phyloP scores from a whole-genome alignment of 1,140 invertebrate species.

The Drosophila paulistorum region DNA sequence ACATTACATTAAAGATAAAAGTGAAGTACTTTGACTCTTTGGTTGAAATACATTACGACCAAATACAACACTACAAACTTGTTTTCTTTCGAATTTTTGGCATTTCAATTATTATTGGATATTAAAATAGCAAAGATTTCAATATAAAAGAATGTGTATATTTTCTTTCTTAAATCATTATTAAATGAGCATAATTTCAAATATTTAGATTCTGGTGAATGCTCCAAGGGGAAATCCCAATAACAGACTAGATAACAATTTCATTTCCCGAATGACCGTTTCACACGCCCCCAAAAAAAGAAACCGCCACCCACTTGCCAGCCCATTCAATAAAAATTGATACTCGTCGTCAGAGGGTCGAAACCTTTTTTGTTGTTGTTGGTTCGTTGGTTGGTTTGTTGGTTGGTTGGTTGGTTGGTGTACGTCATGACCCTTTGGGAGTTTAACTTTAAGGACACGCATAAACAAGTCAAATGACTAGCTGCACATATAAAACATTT shows the following conservation, averaged over 20 bases:
- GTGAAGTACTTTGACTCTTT: too few relatives aligned
- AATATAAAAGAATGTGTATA: too few relatives aligned
- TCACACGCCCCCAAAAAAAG: conserved; percentile 38
- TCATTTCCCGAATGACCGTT: conserved; percentile 48
- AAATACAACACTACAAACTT: too few relatives aligned
- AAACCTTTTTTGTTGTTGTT: conserved; percentile 46
- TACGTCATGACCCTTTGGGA: conserved; percentile 30
- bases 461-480: conserved; percentile 52
- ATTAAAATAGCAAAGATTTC: too few relatives aligned
- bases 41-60: too few relatives aligned
- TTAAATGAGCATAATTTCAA: background rate
- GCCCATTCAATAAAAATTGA: conserved; percentile 49
- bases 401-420: background rate
- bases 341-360: conserved; percentile 39
- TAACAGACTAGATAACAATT: conserved; percentile 54
- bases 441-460: conserved; percentile 48
- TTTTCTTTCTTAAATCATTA: background rate
- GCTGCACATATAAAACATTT: conserved; percentile 71
- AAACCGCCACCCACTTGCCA: background rate
- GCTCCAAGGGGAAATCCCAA: conserved; percentile 32
- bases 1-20: too few relatives aligned
- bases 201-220: background rate
- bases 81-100: too few relatives aligned
- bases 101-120: too few relatives aligned
- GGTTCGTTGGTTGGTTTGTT: background rate